phyloP scores from a whole-genome alignment of 2,797 vertebrate species.

The Girardinus metallicus region DNA sequence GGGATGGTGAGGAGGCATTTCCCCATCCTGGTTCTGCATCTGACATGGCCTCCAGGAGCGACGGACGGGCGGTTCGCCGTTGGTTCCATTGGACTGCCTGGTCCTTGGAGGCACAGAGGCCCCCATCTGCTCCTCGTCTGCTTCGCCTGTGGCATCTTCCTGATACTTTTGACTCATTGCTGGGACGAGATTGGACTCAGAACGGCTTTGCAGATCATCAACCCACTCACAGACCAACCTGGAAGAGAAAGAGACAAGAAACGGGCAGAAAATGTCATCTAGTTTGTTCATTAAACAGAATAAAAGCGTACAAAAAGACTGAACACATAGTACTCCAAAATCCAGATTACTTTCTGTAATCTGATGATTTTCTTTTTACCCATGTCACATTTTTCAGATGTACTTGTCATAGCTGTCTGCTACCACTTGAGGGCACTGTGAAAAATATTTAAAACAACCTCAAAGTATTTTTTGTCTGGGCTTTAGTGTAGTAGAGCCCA shows the following conservation, averaged over 20 bases:
- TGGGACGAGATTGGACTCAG: slow-evolving; percentile 40
- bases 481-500: background rate
- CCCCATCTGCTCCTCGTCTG: slow-evolving; percentile 48
- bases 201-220: slow-evolving; percentile 49
- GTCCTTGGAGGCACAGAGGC: slow-evolving; percentile 28
- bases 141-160: slow-evolving; percentile 46
- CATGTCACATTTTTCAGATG: background rate
- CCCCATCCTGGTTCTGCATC: slow-evolving; percentile 76
- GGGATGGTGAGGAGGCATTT: slow-evolving; percentile 64
- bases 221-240: slow-evolving; percentile 40
- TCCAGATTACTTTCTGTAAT: too few relatives aligned
- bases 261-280: slow-evolving; percentile 1
- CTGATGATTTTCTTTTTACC: background rate
- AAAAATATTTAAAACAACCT: background rate
- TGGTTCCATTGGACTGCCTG: slow-evolving; percentile 55
- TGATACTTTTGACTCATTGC: slow-evolving; percentile 73
- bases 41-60: slow-evolving; percentile 83
- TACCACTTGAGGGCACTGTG: background rate
- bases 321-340: background rate
- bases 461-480: background rate
- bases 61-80: slow-evolving; percentile 57
- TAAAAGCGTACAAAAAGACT: background rate
- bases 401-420: background rate
- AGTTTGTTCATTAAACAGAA: background rate
- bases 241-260: slow-evolving; percentile 11